A percentile compares a stretch with the other conserved stretches of the same genome.
These are phyloP conservation scores for Mystacornis crossleyi DNA, from an alignment of 2,113 vertebrate genomes.

Conservation along the genomic window DNA sequence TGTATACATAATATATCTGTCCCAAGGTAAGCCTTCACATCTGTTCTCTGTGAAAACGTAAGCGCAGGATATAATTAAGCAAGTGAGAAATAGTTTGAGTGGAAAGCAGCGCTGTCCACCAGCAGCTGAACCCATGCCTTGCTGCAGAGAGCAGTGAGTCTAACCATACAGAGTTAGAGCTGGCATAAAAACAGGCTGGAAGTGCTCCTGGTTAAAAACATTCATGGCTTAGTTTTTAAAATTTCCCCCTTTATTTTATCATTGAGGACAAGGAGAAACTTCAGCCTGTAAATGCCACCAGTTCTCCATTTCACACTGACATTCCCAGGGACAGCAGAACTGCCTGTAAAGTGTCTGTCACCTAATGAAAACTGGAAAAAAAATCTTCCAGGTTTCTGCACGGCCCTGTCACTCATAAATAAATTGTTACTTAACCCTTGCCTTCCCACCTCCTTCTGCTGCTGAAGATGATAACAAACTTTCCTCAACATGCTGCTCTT, in stretches of 20 bases:
- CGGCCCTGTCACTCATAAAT: accelerated
- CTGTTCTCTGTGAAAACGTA: background rate
- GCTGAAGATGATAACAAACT: background rate
- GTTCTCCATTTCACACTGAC: background rate
- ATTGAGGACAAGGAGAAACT: background rate
- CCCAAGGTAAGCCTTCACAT: conserved; percentile 37
- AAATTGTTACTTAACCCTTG: background rate
- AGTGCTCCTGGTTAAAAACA: background rate
- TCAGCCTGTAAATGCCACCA: background rate
- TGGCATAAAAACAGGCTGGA: background rate
- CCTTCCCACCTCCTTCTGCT: background rate
- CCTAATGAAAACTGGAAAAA: background rate
- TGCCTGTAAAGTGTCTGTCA: background rate
- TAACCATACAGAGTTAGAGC: background rate
- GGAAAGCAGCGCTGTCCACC: background rate
- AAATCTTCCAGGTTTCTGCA: background rate
- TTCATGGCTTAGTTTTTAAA: background rate
- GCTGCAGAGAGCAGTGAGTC: background rate
- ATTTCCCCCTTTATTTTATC: background rate
- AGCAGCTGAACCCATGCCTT: background rate
- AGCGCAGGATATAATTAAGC: background rate
- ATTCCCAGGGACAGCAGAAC: background rate
- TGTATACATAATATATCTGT: conserved; percentile 21
- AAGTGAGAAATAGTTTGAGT: background rate
- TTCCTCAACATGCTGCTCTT: background rate